Evolutionary conservation across 2,797 vertebrate genomes (phyloP), one percentile per base, ranked within the genome.

Genomic region (Limosa lapponica): DNA sequence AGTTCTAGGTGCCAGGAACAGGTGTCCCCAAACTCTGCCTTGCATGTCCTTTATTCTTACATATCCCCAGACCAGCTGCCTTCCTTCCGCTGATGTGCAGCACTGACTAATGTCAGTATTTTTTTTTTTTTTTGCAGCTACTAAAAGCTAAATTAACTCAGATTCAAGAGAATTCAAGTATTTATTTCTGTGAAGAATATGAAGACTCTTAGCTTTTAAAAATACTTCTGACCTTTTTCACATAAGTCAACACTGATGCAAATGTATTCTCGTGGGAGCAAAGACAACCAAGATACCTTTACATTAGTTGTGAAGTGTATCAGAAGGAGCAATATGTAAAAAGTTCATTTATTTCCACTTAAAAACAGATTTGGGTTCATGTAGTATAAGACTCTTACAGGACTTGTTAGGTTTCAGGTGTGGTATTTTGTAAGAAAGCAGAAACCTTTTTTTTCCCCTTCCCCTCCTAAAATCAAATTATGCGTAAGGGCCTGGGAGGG

Each of bases 311-410:
- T 80, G 46, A 89, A 90, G 79, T 81, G 41, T 55, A 61, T 44
- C 48, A 80, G n/a, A 79, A 82, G 30, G 27, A 92, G 20, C 52
- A 43, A 9, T 19, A 70, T 32, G 43, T 62, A 52, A 71, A 70
- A 91, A 66, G 24, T 62, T 79, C 2, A 82, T 90, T 94, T 94
- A 89, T 89, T 96, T 94, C 70, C 55, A 92, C 36, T 83, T 70
- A 64, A 73, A 93, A n/a, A 0, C 18, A 72, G 18, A 37, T 55
- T 75, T 69, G 16, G 25, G 24, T 73, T 79, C 22, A 43, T 4
- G 28, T 25, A 58, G 51, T 36, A n/a, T 14, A 81, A 86, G 32
- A 30, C 20, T 75, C 55, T 72, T 36, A 39, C 15, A 90, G 28
- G 43, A 67, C 25, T 78, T 54, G 23, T 78, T 54, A 82, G 28